phyloP scores from a whole-genome alignment of 2,113 vertebrate genomes.

The Actinemys pallida region DNA sequence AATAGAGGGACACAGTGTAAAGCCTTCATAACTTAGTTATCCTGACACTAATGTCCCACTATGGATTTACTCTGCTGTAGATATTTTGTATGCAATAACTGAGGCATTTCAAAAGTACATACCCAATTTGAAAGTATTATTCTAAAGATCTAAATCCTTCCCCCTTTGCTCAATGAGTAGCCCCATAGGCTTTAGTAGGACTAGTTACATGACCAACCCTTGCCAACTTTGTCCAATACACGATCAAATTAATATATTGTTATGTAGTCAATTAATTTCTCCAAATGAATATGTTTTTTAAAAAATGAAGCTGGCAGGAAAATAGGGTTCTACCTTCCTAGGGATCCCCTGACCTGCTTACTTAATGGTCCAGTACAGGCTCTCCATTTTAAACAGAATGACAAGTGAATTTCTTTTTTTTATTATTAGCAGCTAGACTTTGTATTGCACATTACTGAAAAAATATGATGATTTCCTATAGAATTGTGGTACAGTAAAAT shows the following conservation, averaged over 20 bases:
- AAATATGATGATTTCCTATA: neutral
- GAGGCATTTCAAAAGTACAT: neutral
- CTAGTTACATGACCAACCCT: neutral
- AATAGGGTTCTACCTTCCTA: neutral
- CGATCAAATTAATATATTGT: neutral
- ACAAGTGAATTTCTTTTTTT: neutral
- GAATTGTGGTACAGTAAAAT: neutral
- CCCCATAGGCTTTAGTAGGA: neutral
- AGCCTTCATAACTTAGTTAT: neutral
- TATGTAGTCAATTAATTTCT: neutral
- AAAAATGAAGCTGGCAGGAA: neutral
- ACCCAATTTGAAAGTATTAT: neutral
- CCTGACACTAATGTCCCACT: conserved; percentile 18
- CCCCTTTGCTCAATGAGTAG: neutral
- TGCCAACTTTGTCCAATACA: neutral
- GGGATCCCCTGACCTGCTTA: too few species aligned
- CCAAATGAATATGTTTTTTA: neutral
- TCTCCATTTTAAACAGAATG: neutral
- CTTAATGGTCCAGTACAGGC: neutral
- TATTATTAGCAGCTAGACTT: neutral
- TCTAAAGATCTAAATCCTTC: neutral
- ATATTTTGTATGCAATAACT: neutral
- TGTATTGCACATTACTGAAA: neutral
- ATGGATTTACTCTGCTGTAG: neutral
- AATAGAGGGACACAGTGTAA: neutral